A percentile compares a stretch with the other conserved stretches of the same genome.
Conservation (phyloP, 2,797 vertebrate genomes). For the Alfaro cultratus region DNA sequence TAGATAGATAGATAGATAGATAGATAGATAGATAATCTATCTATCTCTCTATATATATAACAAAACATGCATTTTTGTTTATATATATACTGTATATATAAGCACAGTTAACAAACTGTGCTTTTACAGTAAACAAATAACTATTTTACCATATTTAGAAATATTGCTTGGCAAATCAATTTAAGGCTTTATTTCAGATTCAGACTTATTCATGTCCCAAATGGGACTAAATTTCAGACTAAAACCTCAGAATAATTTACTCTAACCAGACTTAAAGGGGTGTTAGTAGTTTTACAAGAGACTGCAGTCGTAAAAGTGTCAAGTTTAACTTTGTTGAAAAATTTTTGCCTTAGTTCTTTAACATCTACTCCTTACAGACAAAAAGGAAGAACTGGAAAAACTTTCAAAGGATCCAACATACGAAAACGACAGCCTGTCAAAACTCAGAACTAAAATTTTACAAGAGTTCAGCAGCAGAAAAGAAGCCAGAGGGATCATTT, state of each 20-base stretch:
- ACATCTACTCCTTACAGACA: constrained; percentile 74
- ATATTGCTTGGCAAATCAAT: too few species aligned
- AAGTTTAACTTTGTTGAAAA: not conserved
- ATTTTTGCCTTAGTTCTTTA: not conserved
- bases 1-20: too few species aligned
- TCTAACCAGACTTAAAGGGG: not conserved
- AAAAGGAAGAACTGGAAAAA: constrained; percentile 79
- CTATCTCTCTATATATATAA: too few species aligned
- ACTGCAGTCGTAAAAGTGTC: not conserved
- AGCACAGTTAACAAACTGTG: not conserved
- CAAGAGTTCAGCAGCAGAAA: constrained; percentile 84
- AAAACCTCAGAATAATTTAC: not conserved
- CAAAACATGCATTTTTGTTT: too few species aligned
- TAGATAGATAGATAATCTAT: too few species aligned
- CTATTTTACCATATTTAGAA: too few species aligned
- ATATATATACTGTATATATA: too few species aligned
- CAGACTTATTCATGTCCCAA: too few species aligned
- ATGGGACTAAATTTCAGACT: not conserved
- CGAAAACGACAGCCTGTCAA: constrained; percentile 88
- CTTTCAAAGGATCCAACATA: constrained; percentile 81
- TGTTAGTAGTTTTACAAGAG: not conserved
- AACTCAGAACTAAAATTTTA: constrained; percentile 84
- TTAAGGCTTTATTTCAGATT: too few species aligned
- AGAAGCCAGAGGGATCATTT: constrained; percentile 90
- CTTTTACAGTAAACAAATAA: not conserved